phyloP scores from a whole-genome alignment of 1,140 invertebrate genomes.

The Steinernema khuongi region DNA sequence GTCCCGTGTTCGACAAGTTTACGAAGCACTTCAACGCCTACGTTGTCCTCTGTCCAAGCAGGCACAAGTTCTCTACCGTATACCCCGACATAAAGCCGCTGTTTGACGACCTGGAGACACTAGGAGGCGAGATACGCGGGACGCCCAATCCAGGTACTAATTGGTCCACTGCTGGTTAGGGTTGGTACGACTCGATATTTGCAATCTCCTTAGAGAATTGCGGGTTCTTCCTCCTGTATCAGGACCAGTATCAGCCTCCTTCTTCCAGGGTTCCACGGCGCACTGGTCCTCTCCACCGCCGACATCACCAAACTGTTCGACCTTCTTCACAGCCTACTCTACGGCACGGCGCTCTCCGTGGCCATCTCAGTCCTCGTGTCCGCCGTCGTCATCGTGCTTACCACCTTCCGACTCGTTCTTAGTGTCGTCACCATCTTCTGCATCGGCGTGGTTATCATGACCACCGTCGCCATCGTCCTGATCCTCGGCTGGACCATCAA shows the following conservation, averaged over 20 bases:
- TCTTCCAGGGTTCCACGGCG: not conserved
- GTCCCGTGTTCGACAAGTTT: not conserved
- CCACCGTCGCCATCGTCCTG: constrained; percentile 31
- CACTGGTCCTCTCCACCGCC: not conserved
- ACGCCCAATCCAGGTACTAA: not conserved
- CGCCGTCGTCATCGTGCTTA: constrained; percentile 3
- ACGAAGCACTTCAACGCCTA: not conserved
- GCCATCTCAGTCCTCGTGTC: not conserved
- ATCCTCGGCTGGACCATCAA: constrained; percentile 79
- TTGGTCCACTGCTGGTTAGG: too few relatives aligned
- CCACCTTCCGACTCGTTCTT: constrained; percentile 19
- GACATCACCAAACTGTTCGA: constrained; percentile 1
- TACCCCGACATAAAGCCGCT: not conserved
- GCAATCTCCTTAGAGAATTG: too few relatives aligned
- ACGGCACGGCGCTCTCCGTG: constrained; percentile 1
- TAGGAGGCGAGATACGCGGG: not conserved
- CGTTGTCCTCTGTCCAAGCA: not conserved
- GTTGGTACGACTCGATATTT: too few relatives aligned
- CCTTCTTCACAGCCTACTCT: constrained; percentile 7
- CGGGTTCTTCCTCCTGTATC: too few relatives aligned
- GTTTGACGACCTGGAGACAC: not conserved
- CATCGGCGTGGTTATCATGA: constrained; percentile 31
- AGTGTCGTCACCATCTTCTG: constrained; percentile 27
- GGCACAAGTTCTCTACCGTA: not conserved
- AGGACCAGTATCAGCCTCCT: not conserved